A percentile compares a stretch with the other conserved stretches of the same genome.
Evolutionary conservation across 2,888 invertebrate genomes (phyloP).

Genomic region (Drosophila nr. perissopoda): DNA sequence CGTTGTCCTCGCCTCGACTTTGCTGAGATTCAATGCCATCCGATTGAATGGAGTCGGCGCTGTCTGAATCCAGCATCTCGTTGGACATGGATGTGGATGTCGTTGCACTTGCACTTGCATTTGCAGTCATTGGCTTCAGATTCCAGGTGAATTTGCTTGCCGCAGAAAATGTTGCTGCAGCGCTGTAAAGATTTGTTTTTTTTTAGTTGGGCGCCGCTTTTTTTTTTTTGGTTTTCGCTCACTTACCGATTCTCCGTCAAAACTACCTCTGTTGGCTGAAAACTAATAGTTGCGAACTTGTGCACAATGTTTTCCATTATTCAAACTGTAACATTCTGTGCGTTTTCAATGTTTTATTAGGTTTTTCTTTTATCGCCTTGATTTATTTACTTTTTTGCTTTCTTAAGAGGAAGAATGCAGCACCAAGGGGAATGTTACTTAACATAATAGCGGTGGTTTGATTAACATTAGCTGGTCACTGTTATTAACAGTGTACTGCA

Average conservation of each 20-base stretch:
- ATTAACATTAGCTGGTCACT: constrained; percentile 1
- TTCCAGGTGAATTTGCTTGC: constrained; percentile 25
- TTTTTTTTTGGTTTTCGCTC: neutral
- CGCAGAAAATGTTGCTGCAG: constrained; percentile 16
- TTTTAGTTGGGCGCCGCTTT: neutral
- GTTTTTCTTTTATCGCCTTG: neutral
- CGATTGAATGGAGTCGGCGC: constrained; percentile 53
- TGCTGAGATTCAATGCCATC: constrained; percentile 64
- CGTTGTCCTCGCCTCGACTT: constrained; percentile 59
- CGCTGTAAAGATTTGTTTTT: constrained; percentile 18
- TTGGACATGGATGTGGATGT: constrained; percentile 23
- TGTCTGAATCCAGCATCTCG: constrained; percentile 53
- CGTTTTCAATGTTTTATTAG: constrained; percentile 23
- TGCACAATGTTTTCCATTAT: constrained; percentile 82
- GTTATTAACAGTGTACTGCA: constrained; percentile 3
- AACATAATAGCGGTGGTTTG: constrained; percentile 14
- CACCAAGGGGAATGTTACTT: constrained; percentile 23
- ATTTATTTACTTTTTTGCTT: constrained; percentile 32
- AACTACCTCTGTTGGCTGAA: constrained; percentile 70
- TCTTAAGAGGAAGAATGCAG: constrained; percentile 32
- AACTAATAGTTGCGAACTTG: constrained; percentile 79
- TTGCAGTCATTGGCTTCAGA: constrained; percentile 28
- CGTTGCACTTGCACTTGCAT: neutral
- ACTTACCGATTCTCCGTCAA: constrained; percentile 75
- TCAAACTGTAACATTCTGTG: constrained; percentile 42